These are phyloP conservation scores for Linurgus olivaceus DNA, from an alignment of 2,797 vertebrate genomes.

Conservation along the genomic window DNA sequence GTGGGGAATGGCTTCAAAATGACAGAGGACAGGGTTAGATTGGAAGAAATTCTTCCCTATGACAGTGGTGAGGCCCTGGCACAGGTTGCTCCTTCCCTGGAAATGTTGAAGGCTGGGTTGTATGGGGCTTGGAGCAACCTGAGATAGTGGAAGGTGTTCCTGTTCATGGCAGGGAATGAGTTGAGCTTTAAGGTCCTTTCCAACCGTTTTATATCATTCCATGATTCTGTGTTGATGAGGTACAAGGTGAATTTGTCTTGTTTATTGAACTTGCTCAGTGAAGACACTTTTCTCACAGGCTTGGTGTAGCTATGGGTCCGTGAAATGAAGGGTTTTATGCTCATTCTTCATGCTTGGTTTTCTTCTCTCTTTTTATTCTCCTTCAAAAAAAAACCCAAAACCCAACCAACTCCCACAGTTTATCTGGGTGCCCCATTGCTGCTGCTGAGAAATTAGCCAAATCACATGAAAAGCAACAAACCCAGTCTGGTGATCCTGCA, in stretches of 20 bases:
- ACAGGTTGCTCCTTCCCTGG: neutral
- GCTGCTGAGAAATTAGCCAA: slow-evolving; percentile 96
- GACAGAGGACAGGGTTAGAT: neutral
- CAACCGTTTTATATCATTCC: neutral
- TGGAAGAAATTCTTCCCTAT: neutral
- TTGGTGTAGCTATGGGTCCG: neutral
- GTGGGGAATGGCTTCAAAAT: neutral
- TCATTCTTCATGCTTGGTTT: neutral
- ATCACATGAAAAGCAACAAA: slow-evolving; percentile 89
- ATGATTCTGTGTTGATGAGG: neutral
- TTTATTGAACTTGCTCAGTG: neutral
- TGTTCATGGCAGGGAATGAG: accelerated
- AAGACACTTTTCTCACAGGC: neutral
- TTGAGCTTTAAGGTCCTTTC: neutral
- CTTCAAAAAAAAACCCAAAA: neutral
- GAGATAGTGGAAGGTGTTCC: neutral
- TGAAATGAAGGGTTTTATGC: neutral
- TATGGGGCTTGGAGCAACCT: accelerated
- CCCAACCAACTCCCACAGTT: slow-evolving; percentile 68
- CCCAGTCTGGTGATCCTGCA: slow-evolving; percentile 81
- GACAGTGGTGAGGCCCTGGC: neutral
- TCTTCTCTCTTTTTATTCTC: neutral
- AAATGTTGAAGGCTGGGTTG: too few species aligned
- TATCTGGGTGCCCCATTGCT: slow-evolving; percentile 96
- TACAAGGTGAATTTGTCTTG: neutral